Base-by-base conservation (phyloP, 1,140 invertebrate genomes). In the Bombus pyrosoma region DNA sequence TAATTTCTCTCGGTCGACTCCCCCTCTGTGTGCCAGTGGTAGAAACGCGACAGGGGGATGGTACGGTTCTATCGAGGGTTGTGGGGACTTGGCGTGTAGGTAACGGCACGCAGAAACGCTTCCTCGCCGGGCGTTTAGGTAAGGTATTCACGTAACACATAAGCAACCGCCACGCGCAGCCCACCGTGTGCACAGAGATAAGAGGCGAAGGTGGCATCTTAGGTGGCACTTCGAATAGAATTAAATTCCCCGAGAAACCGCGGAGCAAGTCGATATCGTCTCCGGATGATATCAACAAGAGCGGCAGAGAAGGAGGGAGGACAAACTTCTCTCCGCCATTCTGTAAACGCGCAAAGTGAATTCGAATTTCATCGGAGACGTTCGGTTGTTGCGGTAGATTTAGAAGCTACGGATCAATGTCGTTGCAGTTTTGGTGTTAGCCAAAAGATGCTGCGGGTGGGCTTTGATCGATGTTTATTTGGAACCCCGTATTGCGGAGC, bases 181-280 rank as follows among this genome's bases (percentile, higher is more conserved):
- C 90, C 90, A 91, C 92, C 91, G 92, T 92, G 92, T 92, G 92
- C 92, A 92, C 92, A 91, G 91, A 92, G 92, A 92, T 92, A 92
- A 92, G 91, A 87, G 85, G 82, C 86, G 86, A 91, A 87, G 86
- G 83, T 83, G 86, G 90, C 91, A 90, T 91, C 91, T 92, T 91
- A 92, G 89, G 76, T 76, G 87, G 77, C 82, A 90, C 88, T 92
- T 87, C 86, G 82, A 90, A 89, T 89, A 78, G 88, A 89, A 92
- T 91, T 91, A 87, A 91, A 91, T 92, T 91, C 86, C 79, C 77
- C 88, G 76, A 83, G 88, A 83, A 79, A 88, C 87, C 43, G 66
- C 68, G 68, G 18, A 69, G 68, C 85, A 57, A 89, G 80, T 72
- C 89, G 89, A 90, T 91, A 91, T 90, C 90, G 87, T 64, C 82